Evolutionary conservation across 2,797 vertebrate genomes (phyloP), one percentile per base, ranked within the genome.

Genomic region (Melanotaenia parkinsoni): DNA sequence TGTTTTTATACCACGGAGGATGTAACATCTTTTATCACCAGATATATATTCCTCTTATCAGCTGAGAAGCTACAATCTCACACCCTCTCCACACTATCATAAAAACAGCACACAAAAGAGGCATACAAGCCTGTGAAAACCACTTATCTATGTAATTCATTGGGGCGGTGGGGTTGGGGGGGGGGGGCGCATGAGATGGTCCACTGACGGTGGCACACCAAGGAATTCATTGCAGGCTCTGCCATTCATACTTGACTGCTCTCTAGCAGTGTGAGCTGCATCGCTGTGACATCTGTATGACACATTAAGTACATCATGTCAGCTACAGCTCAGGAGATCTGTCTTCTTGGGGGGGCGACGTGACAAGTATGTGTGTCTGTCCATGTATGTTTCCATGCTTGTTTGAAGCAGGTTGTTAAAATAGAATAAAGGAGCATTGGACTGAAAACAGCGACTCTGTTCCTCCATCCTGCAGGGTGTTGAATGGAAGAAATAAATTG

Each of bases 221-320:
- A 88, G 85, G 76, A 86, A 87, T 86, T 80, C 86, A 86, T 84
- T 47, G 81, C 79, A 76, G 77, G 60, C 66, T 62, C 87, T 88
- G 83, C 74, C 88, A 88, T 80, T 90, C 83, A 89, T 86, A 86
- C 83, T 80, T 61, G 73, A 84, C 81, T 87, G 86, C 81, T 78
- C 73, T 74, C 74, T 64, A 73, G 82, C 81, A 73, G 79, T 35
- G 66, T 74, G 78, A 85, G 76, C 67, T 58, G 72, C 71, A 77
- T 85, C 51, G 14, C 76, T 79, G 81, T 90, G 89, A 92, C 91
- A 92, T 89, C 83, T 87, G 88, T 90, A 82, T 86, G 89, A 90
- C 87, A 89, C 63, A 62, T 77, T 88, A 90, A 91, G 81, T 90
- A 88, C 89, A 90, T 81, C 86, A 88, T 90, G 86, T 90, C 81